Evolutionary conservation across 1,140 invertebrate genomes (phyloP).

Genomic region (Tigriopus japonicus): DNA sequence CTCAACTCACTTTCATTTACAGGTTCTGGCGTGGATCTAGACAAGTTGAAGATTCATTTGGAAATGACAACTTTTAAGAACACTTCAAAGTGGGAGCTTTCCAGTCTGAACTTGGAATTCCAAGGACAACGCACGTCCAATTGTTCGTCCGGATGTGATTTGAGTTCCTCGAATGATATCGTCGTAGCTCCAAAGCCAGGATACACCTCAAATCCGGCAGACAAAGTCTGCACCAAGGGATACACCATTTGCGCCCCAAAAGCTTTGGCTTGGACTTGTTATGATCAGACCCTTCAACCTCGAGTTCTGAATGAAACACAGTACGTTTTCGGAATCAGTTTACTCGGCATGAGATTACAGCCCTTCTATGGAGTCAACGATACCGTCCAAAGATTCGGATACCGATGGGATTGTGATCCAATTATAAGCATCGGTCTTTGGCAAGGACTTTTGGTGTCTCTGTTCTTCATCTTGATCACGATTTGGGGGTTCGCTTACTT

Average conservation of each 20-base stretch:
- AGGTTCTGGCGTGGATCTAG: too few relatives aligned
- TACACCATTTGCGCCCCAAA: neutral
- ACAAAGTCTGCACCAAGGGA: neutral
- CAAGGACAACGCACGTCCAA: too few relatives aligned
- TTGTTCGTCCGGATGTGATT: too few relatives aligned
- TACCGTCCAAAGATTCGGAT: neutral
- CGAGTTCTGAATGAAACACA: neutral
- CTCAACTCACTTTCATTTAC: too few relatives aligned
- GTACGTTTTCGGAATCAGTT: neutral
- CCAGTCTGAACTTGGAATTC: too few relatives aligned
- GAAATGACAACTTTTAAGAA: too few relatives aligned
- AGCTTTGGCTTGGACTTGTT: neutral
- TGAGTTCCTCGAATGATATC: too few relatives aligned
- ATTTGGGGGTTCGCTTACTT: neutral
- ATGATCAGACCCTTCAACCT: neutral
- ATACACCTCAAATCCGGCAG: neutral
- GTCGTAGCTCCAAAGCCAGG: neutral
- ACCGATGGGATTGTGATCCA: neutral
- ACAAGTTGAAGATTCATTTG: too few relatives aligned
- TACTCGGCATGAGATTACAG: neutral
- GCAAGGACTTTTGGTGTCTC: neutral
- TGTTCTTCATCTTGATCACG: neutral
- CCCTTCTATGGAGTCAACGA: neutral
- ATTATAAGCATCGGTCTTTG: neutral
- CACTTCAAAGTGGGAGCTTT: too few relatives aligned